Percentiles rank a stretch among this genome's conserved stretches.
Evolutionary conservation across 2,113 vertebrate species (phyloP).

Genomic region (Tyto alba): DNA sequence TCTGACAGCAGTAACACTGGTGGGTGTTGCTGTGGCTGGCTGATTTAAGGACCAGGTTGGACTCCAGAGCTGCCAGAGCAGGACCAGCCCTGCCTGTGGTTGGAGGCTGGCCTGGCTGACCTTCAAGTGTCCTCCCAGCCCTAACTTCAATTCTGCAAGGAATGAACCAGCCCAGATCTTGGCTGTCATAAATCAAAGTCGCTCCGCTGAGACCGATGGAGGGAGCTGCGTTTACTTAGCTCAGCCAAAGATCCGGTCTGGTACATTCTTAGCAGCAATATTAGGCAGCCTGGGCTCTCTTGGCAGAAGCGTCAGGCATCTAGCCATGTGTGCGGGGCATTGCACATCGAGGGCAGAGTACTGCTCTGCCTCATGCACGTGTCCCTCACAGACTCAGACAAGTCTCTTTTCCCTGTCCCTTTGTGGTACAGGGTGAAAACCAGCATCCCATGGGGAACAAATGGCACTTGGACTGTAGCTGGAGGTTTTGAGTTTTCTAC

Average conservation of each 20-base stretch:
- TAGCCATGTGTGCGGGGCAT: background rate
- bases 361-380: background rate
- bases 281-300: background rate
- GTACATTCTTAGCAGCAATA: constrained; percentile 44
- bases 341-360: background rate
- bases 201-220: constrained; percentile 6
- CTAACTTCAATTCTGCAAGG: constrained; percentile 16
- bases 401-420: background rate
- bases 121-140: constrained; percentile 54
- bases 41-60: background rate
- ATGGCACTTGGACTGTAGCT: background rate
- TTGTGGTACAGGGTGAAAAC: background rate
- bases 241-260: constrained; percentile 37
- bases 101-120: constrained; percentile 23
- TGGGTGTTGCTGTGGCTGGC: background rate
- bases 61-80: background rate
- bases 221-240: constrained; percentile 41
- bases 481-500: background rate
- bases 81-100: background rate
- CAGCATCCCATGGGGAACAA: background rate
- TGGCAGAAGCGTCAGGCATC: background rate
- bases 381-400: background rate
- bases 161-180: constrained; percentile 37
- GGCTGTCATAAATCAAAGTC: constrained; percentile 56
- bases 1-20: background rate